A percentile compares a stretch with the other conserved stretches of the same genome.
Evolutionary conservation across 2,888 invertebrate species (phyloP).

Genomic region (Dichetophora obliterata): DNA sequence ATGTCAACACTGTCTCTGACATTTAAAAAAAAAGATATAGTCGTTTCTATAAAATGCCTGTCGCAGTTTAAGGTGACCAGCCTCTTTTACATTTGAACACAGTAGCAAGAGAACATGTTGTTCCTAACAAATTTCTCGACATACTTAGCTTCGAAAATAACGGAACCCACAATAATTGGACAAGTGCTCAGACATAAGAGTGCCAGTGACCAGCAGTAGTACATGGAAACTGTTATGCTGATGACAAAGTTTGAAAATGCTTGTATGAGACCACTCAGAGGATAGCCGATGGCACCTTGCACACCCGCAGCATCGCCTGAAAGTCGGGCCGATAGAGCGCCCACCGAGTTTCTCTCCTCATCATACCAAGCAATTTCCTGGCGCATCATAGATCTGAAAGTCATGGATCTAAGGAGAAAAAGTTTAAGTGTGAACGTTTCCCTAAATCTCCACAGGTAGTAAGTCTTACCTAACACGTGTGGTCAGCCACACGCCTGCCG

Average conservation of each 20-base stretch:
- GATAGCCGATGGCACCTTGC: conserved; percentile 80
- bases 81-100: too few species aligned
- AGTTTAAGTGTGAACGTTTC: not conserved
- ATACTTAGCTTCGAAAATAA: conserved; percentile 76
- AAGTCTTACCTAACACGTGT: conserved; percentile 72
- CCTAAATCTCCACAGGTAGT: not conserved
- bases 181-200: conserved; percentile 77
- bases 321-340: conserved; percentile 78
- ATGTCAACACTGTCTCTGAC: too few species aligned
- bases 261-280: conserved; percentile 79
- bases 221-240: conserved; percentile 75
- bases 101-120: not conserved
- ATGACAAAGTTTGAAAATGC: conserved; percentile 76
- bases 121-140: not conserved
- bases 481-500: conserved; percentile 83
- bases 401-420: conserved; percentile 54
- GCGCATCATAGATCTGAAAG: conserved; percentile 77
- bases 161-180: conserved; percentile 78
- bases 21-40: too few species aligned
- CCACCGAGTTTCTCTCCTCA: conserved; percentile 76
- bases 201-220: conserved; percentile 80
- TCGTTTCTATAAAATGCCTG: too few species aligned
- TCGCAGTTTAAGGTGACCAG: too few species aligned
- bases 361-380: conserved; percentile 86
- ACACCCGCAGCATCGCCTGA: conserved; percentile 82